phyloP scores from a whole-genome alignment of 2,113 vertebrate genomes.

The Nothocercus nigrocapillus region DNA sequence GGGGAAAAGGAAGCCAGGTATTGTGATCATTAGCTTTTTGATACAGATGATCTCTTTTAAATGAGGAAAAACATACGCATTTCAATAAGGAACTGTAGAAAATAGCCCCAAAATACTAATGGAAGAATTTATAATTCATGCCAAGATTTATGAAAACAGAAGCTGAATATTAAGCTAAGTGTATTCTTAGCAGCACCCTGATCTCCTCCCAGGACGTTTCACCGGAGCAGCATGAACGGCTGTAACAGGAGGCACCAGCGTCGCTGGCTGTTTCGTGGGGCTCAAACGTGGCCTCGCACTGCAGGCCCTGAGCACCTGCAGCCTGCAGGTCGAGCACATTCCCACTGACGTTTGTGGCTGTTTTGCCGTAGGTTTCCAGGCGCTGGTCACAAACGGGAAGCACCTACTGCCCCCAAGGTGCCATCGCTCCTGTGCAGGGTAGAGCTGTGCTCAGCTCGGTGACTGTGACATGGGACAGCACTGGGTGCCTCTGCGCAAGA shows the following conservation, averaged over 20 bases:
- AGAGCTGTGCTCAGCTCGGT: rapidly evolving
- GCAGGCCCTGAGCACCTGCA: rapidly evolving
- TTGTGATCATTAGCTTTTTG: conserved; percentile 59
- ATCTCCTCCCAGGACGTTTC: not conserved
- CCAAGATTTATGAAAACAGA: not conserved
- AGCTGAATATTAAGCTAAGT: not conserved
- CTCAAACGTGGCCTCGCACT: rapidly evolving
- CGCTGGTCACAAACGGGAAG: not conserved
- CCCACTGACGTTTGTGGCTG: not conserved
- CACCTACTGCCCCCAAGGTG: not conserved
- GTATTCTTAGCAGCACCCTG: not conserved
- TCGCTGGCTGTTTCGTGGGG: not conserved
- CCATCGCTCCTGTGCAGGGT: rapidly evolving
- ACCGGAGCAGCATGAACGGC: not conserved
- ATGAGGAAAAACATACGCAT: conserved; percentile 57
- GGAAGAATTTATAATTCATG: not conserved
- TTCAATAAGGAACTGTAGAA: conserved; percentile 34
- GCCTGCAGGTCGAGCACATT: not conserved
- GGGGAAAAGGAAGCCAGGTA: conserved; percentile 64
- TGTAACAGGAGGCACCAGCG: not conserved
- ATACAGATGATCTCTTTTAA: conserved; percentile 49
- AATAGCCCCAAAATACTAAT: conserved; percentile 23
- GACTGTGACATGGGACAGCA: rapidly evolving
- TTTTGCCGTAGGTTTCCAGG: not conserved
- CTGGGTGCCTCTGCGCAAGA: rapidly evolving